phyloP scores from a whole-genome alignment of 2,888 invertebrate species.

The Drosophila mayaguana region DNA sequence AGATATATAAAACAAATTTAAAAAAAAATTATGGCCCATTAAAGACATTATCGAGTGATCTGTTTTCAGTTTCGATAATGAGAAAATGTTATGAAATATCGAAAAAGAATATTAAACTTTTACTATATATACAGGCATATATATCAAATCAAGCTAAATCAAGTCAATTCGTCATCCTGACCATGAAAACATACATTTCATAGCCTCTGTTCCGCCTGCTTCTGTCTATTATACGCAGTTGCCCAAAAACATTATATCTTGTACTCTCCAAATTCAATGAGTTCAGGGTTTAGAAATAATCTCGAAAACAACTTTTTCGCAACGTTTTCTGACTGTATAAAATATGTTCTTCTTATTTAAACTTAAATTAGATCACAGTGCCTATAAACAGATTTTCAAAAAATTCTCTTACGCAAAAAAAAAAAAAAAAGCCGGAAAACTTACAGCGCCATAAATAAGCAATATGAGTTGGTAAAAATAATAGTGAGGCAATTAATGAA shows the following conservation, averaged over 20 bases:
- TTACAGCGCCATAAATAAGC: slow-evolving; percentile 4
- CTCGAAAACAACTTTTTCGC: background rate
- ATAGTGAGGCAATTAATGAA: slow-evolving; percentile 12
- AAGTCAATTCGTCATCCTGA: background rate
- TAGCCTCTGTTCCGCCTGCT: background rate
- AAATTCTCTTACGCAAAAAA: background rate
- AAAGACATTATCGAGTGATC: too few species aligned
- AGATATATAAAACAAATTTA: too few species aligned
- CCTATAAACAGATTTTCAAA: too few species aligned
- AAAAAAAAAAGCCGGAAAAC: slow-evolving; percentile 12
- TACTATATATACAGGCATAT: too few species aligned
- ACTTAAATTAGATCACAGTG: background rate
- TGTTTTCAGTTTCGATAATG: too few species aligned
- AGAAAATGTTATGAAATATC: too few species aligned
- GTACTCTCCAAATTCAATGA: too few species aligned
- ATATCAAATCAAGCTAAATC: background rate
- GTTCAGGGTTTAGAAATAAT: background rate
- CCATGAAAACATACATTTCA: background rate
- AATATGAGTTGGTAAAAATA: background rate
- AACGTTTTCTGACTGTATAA: background rate
- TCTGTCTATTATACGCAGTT: background rate
- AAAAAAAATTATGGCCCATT: too few species aligned
- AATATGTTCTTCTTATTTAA: background rate
- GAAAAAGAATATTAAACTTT: too few species aligned
- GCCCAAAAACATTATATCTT: background rate